phyloP scores from a whole-genome alignment of 2,113 vertebrate genomes.

The Zosterops borbonicus region DNA sequence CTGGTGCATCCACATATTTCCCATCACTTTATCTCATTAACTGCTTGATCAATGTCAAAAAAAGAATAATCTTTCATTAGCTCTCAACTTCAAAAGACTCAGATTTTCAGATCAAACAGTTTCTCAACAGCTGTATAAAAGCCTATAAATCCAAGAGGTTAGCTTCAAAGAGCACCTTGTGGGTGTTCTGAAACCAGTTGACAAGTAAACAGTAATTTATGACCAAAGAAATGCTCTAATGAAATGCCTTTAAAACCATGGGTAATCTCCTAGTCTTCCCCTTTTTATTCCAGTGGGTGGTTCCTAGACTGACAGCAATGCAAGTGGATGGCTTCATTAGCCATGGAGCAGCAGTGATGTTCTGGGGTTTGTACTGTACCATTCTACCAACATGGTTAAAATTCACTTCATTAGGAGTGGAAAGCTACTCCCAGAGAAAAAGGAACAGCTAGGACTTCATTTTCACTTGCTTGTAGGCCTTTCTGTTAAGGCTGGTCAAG shows the following conservation, averaged over 20 bases:
- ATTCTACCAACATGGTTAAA: background rate
- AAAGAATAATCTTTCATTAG: slow-evolving; percentile 73
- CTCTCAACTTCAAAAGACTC: slow-evolving; percentile 74
- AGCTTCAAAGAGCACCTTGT: slow-evolving; percentile 75
- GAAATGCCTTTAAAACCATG: slow-evolving; percentile 23
- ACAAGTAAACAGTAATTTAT: slow-evolving; percentile 79
- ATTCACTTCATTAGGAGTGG: background rate
- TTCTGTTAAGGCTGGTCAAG: background rate
- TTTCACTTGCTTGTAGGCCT: background rate
- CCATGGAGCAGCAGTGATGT: background rate
- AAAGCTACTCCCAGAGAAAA: background rate
- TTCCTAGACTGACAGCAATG: background rate
- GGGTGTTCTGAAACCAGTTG: slow-evolving; percentile 72
- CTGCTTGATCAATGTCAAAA: slow-evolving; percentile 73
- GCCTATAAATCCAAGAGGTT: slow-evolving; percentile 74
- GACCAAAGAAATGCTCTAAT: slow-evolving; percentile 62
- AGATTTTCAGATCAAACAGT: slow-evolving; percentile 76
- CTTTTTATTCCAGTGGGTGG: background rate
- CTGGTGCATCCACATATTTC: slow-evolving; percentile 40
- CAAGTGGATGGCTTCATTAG: slow-evolving; percentile 11
- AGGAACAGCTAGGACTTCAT: background rate
- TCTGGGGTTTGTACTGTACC: background rate
- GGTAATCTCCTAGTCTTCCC: background rate
- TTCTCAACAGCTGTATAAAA: slow-evolving; percentile 70
- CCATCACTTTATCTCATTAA: slow-evolving; percentile 76